Evolutionary conservation across 1,140 invertebrate genomes (phyloP).

Genomic region (Maconellicoccus hirsutus): DNA sequence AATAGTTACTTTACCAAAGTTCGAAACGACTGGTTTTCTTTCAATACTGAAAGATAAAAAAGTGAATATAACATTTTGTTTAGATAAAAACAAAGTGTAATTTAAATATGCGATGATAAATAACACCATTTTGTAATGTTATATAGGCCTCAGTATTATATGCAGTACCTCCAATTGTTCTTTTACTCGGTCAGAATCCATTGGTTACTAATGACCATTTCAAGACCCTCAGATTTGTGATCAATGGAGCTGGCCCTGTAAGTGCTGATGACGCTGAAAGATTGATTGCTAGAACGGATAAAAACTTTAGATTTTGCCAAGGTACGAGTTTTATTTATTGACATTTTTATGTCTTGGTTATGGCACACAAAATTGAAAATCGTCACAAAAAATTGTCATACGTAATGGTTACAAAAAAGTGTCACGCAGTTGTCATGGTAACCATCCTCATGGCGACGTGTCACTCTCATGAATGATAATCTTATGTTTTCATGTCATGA

Average conservation of each 20-base stretch:
- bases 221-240: slow-evolving; percentile 15
- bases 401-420: too few species aligned
- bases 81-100: too few species aligned
- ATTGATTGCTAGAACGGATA: slow-evolving; percentile 23
- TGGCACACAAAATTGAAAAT: too few species aligned
- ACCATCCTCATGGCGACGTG: too few species aligned
- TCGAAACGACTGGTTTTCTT: slow-evolving; percentile 53
- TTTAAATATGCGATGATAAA: too few species aligned
- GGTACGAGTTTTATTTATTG: too few species aligned
- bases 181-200: slow-evolving; percentile 51
- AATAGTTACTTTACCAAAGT: slow-evolving; percentile 49
- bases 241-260: slow-evolving; percentile 29
- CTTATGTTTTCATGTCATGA: too few species aligned
- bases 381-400: too few species aligned
- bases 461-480: too few species aligned
- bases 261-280: slow-evolving; percentile 26
- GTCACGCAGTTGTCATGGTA: too few species aligned
- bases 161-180: slow-evolving; percentile 49
- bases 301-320: slow-evolving; percentile 29
- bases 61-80: too few species aligned
- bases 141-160: slow-evolving; percentile 43
- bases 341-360: too few species aligned
- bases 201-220: slow-evolving; percentile 35
- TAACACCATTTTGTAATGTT: not conserved
- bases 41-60: slow-evolving; percentile 47